Evolutionary conservation across 1,140 invertebrate species (phyloP), one percentile per base, ranked within the genome.

Genomic region (Thaumatotibia leucotreta): DNA sequence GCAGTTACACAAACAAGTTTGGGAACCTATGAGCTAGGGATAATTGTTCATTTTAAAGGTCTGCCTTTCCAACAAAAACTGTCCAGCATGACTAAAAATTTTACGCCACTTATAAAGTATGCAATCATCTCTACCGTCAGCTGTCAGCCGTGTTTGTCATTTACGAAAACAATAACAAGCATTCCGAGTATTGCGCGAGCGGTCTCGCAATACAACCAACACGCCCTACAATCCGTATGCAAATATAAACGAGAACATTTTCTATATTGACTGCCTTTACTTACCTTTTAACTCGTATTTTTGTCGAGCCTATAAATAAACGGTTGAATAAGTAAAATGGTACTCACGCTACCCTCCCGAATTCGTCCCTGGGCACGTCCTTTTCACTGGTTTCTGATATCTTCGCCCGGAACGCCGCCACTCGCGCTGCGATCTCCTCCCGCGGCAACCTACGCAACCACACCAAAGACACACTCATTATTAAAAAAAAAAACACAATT

Each of bases 351-450:
- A 95, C 93, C 86, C 95, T 92, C 65, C 95, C 96, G 85, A 94
- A 95, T 83, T 96, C 94, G 92, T 96, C 95, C 75, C 93, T 93
- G 33, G 94, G 91, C 72, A 93, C 79, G 79, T 93, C 91, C 76
- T 88, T 91, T 17, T 90, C 91, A 70, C 89, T 80, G 74, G 94
- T 93, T 65, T 95, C 94, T 80, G 96, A 93, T 72, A 98, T 92
- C 92, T 96, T 96, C 77, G 94, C 94, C 27, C 97, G 92, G 88
- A 96, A 98, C 49, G 95, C 94, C 24, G 94, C 93, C 45, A 98
- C 95, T 77, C 97, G 96, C 74, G 94, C 92, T 70, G 95, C 93
- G 69, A 98, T 96, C 82, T 97, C 95, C 76, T 96, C 95, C 76
- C 94, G 93, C 49, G 93, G 92, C 85, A 95, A 96, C 81, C 96